Percentiles rank a stretch among this genome's conserved stretches.
phyloP scores from a whole-genome alignment of 1,140 invertebrate species.

The Sarcophaga bullata region DNA sequence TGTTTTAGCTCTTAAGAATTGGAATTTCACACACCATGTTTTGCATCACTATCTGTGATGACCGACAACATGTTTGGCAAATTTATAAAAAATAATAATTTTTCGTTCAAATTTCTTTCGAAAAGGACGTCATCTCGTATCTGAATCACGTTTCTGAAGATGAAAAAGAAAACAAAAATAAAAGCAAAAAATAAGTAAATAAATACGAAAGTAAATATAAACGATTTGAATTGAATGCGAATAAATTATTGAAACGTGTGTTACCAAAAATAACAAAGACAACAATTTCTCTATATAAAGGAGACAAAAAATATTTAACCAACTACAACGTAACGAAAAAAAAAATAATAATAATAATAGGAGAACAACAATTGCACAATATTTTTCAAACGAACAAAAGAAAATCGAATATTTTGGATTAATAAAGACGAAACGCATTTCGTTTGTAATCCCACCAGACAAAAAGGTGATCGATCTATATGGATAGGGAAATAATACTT shows the following conservation, averaged over 20 bases:
- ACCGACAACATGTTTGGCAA: too few relatives aligned
- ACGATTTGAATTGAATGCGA: conserved; percentile 10
- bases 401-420: conserved; percentile 32
- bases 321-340: conserved; percentile 21
- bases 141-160: conserved; percentile 19
- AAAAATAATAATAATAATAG: not conserved
- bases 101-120: too few relatives aligned
- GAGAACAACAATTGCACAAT: not conserved
- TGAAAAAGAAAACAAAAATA: not conserved
- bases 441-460: not conserved
- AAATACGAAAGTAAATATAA: not conserved
- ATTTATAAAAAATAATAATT: too few relatives aligned
- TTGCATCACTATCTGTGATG: too few relatives aligned
- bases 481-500: not conserved
- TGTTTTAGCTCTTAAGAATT: too few relatives aligned
- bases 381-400: conserved; percentile 20
- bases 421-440: conserved; percentile 27
- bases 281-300: not conserved
- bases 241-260: conserved; percentile 37
- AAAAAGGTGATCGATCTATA: not conserved
- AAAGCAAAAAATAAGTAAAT: not conserved
- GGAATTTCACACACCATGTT: too few relatives aligned
- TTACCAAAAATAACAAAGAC: not conserved
- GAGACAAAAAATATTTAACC: not conserved
- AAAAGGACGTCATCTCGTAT: not conserved